Conservation (phyloP, 2,888 invertebrate genomes). For the Anticlea derivata region DNA sequence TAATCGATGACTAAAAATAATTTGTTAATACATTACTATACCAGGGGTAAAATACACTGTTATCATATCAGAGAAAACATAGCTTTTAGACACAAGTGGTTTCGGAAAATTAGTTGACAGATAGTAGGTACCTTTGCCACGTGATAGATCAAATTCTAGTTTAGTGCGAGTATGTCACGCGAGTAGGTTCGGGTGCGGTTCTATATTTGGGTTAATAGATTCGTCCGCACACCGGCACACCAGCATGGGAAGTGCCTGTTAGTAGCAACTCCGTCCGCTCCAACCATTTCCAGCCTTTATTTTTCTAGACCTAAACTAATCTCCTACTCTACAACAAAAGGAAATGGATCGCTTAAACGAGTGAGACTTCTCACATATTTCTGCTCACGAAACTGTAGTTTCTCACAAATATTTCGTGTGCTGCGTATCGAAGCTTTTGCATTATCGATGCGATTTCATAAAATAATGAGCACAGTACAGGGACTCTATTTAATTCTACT, state of each 20-base stretch:
- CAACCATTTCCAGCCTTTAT: constrained; percentile 49
- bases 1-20: no score
- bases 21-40: background rate
- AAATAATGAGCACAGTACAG: constrained; percentile 12
- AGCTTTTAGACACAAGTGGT: constrained; percentile 10
- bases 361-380: background rate
- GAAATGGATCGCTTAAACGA: constrained; percentile 20
- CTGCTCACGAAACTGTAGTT: background rate
- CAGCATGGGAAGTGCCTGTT: constrained; percentile 80
- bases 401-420: constrained; percentile 1
- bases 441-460: constrained; percentile 27
- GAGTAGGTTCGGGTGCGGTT: constrained; percentile 72
- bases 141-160: constrained; percentile 29
- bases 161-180: constrained; percentile 55
- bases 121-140: no score
- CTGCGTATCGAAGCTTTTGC: constrained; percentile 1
- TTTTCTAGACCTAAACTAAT: constrained; percentile 22
- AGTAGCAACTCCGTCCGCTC: constrained; percentile 58
- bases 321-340: constrained; percentile 13
- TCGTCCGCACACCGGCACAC: constrained; percentile 74
- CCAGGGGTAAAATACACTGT: no score
- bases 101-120: constrained; percentile 5
- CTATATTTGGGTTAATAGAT: constrained; percentile 84
- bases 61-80: background rate
- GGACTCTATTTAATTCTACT: no score